Percentiles rank a stretch among this genome's conserved stretches.
Conservation (phyloP, 2,113 vertebrate genomes). For the Triplophysa dalaica region DNA sequence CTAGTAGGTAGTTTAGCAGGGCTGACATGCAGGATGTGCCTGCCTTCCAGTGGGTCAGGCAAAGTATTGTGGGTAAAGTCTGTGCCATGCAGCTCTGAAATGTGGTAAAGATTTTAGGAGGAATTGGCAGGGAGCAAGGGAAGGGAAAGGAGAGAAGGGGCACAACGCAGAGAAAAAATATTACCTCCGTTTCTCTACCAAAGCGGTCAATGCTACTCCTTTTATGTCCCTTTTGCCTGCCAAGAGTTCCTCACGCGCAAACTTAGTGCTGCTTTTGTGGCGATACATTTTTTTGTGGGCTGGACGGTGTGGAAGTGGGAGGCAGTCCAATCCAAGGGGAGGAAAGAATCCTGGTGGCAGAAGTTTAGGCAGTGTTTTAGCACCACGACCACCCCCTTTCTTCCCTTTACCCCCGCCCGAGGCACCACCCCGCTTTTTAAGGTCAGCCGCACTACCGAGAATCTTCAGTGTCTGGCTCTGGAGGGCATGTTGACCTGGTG, state of each 20-base stretch:
- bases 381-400: constrained; percentile 85
- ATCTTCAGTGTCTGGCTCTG: constrained; percentile 99
- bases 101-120: constrained; percentile 70
- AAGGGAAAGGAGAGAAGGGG: constrained; percentile 72
- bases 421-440: constrained; percentile 86
- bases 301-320: constrained; percentile 88
- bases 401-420: constrained; percentile 81
- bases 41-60: constrained; percentile 75
- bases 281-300: constrained; percentile 99
- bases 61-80: constrained; percentile 79
- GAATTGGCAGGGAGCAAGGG: constrained; percentile 69
- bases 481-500: constrained; percentile 91
- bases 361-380: constrained; percentile 86
- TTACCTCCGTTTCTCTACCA: constrained; percentile 99
- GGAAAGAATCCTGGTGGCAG: constrained; percentile 74
- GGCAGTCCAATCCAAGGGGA: constrained; percentile 81
- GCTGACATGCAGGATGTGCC: constrained; percentile 88
- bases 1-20: constrained; percentile 94
- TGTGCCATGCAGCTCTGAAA: constrained; percentile 93
- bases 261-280: constrained; percentile 97
- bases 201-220: constrained; percentile 91
- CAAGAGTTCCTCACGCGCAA: constrained; percentile 92
- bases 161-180: constrained; percentile 84
- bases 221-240: constrained; percentile 93
- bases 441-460: constrained; percentile 91